Base-by-base conservation (phyloP, 2,113 vertebrate species). In the Zosterops japonicus region DNA sequence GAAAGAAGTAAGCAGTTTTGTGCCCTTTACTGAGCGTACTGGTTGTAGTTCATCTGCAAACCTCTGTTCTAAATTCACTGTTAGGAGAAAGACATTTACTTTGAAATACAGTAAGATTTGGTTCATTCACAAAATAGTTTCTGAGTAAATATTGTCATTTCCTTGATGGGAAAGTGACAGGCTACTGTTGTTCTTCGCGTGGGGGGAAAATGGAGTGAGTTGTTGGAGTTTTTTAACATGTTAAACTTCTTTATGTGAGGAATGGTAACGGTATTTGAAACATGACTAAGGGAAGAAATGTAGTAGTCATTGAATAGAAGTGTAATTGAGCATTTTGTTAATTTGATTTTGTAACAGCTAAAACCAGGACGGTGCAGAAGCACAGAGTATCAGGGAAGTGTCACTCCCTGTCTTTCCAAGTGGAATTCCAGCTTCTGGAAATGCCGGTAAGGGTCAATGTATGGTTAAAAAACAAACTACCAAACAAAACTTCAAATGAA, bases 381-480 rank as follows among this genome's bases (percentile, higher is more conserved):
- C 76, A 98, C 85, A 98, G 88, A 76, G 42, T 99, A 41, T 96
- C 96, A 10, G 99, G 99, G 86, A 96, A 75, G 67, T 99, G 98
- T 93, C 88, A 82, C 49, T 97, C 97, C 13, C 22, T 99, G 72
- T 55, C 84, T 61, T 99, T 99, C 97, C 97, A 98, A 24, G 60
- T 99, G 77, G 98, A 99, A 96, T 99, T 99, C 95, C 96, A 98
- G 67, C 90, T 99, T 59, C 97, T 98, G 57, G 98, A 99, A 94
- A 91, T 94, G 56, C 97, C 97, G 98, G 99, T 99, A 98, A 98
- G 92, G n/a, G 47, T 50, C 9, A 35, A 25, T 16, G 11, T 28
- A 28, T 81, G 36, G 33, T 79, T 33, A 41, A 65, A 68, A 61
- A 41, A 29, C 1, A 55, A 19, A 19, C 18, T 31, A 8, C 14